Conservation (phyloP, 2,888 invertebrate genomes). For the Vannuccia rotundouncinata region DNA sequence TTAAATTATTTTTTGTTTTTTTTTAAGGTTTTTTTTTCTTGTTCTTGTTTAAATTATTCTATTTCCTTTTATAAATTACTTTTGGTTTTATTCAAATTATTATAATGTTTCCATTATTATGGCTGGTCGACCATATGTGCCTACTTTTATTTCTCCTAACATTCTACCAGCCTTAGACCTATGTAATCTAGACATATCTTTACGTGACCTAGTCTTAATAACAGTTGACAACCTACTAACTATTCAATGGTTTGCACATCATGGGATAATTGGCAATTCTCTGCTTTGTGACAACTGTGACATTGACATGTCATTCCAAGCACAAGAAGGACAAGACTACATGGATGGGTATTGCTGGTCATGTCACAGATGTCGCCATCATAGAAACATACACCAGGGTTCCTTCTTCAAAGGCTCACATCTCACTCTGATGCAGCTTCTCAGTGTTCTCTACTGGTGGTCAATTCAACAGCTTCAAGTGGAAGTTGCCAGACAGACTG, state of each 20-base stretch:
- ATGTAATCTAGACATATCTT: neutral
- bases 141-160: neutral
- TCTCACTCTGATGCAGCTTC: neutral
- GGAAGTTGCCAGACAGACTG: neutral
- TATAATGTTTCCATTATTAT: neutral
- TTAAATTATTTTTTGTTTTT: slow-evolving; percentile 17
- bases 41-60: neutral
- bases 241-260: neutral
- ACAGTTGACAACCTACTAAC: neutral
- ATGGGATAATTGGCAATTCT: neutral
- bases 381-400: neutral
- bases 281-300: neutral
- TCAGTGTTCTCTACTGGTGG: neutral
- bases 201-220: neutral
- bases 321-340: neutral
- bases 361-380: neutral
- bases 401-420: neutral
- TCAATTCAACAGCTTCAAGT: neutral
- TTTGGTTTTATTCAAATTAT: neutral
- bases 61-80: neutral
- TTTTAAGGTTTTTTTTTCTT: neutral
- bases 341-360: neutral
- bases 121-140: neutral
- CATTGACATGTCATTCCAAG: neutral
- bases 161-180: slow-evolving; percentile 4